Evolutionary conservation across 2,888 invertebrate species (phyloP).

Genomic region (Cremastinae sp.): DNA sequence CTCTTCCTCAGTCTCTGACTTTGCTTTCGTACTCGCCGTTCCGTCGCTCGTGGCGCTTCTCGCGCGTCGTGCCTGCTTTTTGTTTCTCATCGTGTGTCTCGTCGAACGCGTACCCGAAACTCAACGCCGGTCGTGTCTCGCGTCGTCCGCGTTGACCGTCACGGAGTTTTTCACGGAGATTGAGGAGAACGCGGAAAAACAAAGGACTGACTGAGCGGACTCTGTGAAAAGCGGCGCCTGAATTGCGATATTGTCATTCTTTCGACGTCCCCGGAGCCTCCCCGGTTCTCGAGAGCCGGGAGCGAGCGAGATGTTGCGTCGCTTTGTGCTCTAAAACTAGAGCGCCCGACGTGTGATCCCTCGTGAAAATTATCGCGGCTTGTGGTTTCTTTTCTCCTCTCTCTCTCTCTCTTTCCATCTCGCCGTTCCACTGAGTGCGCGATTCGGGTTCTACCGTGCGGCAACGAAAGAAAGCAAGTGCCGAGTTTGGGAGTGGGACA

Average conservation of each 20-base stretch:
- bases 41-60: conserved; percentile 53
- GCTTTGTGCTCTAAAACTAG: too few relatives aligned
- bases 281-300: background rate
- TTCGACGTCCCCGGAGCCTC: background rate
- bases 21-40: conserved; percentile 25
- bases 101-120: conserved; percentile 28
- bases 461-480: conserved; percentile 1
- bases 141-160: conserved; percentile 37
- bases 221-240: background rate
- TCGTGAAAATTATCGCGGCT: background rate
- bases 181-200: background rate
- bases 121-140: conserved; percentile 32
- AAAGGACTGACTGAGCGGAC: background rate
- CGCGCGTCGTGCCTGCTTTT: conserved; percentile 30
- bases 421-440: background rate
- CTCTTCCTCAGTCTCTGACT: conserved; percentile 27
- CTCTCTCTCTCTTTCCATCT: too few relatives aligned
- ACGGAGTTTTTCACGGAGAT: conserved; percentile 1
- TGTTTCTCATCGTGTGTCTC: conserved; percentile 6
- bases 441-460: background rate
- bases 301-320: background rate
- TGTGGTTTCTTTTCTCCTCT: background rate
- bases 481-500: conserved; percentile 18
- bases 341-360: too few relatives aligned
- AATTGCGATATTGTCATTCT: background rate